Base-by-base conservation (phyloP, 1,140 invertebrate species). In the Bombyx mori region DNA sequence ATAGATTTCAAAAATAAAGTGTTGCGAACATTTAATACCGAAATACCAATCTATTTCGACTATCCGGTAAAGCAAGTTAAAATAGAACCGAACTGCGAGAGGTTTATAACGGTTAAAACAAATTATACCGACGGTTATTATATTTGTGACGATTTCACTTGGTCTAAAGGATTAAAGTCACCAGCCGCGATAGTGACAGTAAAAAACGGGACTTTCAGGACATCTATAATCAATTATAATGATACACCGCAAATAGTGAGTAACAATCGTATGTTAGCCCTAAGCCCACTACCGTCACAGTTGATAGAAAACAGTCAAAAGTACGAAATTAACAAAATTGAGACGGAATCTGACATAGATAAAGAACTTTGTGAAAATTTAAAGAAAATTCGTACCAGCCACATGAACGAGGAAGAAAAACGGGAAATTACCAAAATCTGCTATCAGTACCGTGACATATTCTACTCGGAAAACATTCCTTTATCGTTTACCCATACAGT, bases 331-430 rank as follows among this genome's bases (percentile, higher is more conserved):
- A 48, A 18, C 18, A 48, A 48, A 48, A n/a, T 18, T 48, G 18
- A 48, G 10, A 48, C 10, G 18, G 10, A 5, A 48, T 9, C 10
- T 48, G 18, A 48, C 4, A 48, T 48, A n/a, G 10, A 9, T 48
- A 48, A 48, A 48, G 18, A 48, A 48, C 10, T n/a, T 48, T 48
- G 10, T 22, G 50, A 51, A 22, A 6, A 22, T 26, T 12, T 18
- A 51, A 3, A 51, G 50, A 51, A 26, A 51, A 22, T 22, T 6
- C 50, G 50, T 18, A 51, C 7, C 18, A 26, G 35, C n/a, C 18
- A 51, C 35, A 51, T 51, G 50, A 51, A 51, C 26, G 22, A n/a
- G 50, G 50, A 51, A 51, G 50, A 51, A 51, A 18, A 35, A 51
- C 50, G 50, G 5, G 50, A 51, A 51, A 51, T 51, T 5, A 35